Evolutionary conservation across 2,797 vertebrate genomes (phyloP).

Genomic region (Notoglanidium macrostoma): DNA sequence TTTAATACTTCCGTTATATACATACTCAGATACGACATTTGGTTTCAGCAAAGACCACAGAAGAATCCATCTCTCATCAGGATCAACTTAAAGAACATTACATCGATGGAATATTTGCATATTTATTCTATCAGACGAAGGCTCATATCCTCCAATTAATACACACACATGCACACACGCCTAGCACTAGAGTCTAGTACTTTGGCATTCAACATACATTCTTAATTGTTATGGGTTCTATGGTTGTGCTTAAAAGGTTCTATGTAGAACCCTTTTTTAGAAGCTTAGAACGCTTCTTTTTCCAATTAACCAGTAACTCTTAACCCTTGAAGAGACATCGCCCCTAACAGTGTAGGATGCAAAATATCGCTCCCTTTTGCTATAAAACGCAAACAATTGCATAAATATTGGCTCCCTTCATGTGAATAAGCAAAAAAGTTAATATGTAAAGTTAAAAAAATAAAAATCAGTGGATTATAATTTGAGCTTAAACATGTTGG

Average conservation of each 20-base stretch:
- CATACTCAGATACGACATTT: slow-evolving; percentile 5
- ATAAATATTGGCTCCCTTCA: background rate
- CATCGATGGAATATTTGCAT: background rate
- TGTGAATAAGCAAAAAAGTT: background rate
- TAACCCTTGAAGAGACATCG: background rate
- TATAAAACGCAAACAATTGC: no score
- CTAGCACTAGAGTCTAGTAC: no score
- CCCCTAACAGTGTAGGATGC: background rate
- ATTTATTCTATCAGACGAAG: background rate
- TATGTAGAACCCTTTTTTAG: background rate
- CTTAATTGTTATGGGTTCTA: background rate
- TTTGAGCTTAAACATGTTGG: background rate
- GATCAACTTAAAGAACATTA: background rate
- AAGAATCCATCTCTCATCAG: slow-evolving; percentile 60
- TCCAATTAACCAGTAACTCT: background rate
- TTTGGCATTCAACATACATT: background rate
- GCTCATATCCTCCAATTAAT: background rate
- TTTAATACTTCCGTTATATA: slow-evolving; percentile 15
- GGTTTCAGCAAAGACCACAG: slow-evolving; percentile 60
- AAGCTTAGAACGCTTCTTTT: background rate
- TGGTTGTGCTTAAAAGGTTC: background rate
- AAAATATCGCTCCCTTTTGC: background rate
- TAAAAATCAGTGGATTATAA: background rate
- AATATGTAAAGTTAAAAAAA: no score
- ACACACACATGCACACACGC: background rate